A percentile compares a stretch with the other conserved stretches of the same genome.
Evolutionary conservation across 2,888 invertebrate genomes (phyloP).

Genomic region (Poecilus cupreus): DNA sequence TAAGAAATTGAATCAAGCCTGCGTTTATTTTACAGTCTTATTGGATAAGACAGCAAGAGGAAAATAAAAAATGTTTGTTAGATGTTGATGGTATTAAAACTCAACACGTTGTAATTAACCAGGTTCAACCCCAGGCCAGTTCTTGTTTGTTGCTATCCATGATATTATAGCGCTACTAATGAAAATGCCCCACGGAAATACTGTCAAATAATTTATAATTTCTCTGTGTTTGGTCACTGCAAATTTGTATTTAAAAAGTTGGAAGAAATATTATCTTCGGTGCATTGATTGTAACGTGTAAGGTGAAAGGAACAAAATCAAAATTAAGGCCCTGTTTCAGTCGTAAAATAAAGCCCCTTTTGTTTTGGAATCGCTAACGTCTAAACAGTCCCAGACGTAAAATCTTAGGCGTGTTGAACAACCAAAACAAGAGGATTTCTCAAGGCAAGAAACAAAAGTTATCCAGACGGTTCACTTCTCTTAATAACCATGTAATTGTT

Average conservation of each 20-base stretch:
- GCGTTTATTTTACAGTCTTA: background rate
- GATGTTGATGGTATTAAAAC: slow-evolving; percentile 22
- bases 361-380: slow-evolving; percentile 13
- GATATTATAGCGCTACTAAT: too few species aligned
- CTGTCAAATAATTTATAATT: too few species aligned
- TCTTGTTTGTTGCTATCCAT: too few species aligned
- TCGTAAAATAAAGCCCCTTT: slow-evolving; percentile 20
- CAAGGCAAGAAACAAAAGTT: slow-evolving; percentile 7
- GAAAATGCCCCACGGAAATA: too few species aligned
- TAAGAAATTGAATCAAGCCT: background rate
- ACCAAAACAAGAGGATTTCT: slow-evolving; percentile 26
- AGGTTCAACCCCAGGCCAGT: too few species aligned
- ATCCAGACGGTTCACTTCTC: background rate
- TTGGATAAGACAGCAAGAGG: background rate
- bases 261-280: too few species aligned
- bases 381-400: slow-evolving; percentile 18
- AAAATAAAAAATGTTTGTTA: background rate
- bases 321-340: background rate
- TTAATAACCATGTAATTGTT: slow-evolving; percentile 32
- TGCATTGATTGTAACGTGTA: too few species aligned
- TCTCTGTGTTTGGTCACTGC: too few species aligned
- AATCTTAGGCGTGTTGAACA: slow-evolving; percentile 33
- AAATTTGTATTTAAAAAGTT: too few species aligned
- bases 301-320: background rate
- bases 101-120: slow-evolving; percentile 19